Evolutionary conservation across 92 coral and sea anemone species (phyloP).

Genomic region (Isaurus tuberculatus): DNA sequence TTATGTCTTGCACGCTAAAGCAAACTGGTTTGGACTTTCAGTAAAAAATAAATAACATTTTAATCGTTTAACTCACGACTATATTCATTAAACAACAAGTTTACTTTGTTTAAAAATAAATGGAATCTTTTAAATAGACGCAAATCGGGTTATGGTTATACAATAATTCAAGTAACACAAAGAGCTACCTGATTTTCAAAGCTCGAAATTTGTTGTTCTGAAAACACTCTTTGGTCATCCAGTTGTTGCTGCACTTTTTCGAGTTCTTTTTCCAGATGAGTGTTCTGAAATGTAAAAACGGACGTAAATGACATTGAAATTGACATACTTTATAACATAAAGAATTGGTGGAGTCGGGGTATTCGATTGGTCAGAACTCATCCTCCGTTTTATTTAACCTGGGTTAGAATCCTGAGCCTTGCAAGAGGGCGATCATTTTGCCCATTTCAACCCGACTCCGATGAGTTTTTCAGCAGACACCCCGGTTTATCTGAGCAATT

Average conservation of each 20-base stretch:
- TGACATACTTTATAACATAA: too few species aligned
- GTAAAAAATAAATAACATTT: neutral
- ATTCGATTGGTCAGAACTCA: too few species aligned
- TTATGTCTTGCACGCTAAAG: neutral
- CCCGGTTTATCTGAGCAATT: too few species aligned
- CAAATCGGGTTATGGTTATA: neutral
- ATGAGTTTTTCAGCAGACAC: too few species aligned
- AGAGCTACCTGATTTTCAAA: conserved; percentile 76
- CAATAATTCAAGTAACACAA: neutral
- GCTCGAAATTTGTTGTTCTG: conserved; percentile 73
- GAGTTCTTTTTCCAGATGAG: conserved; percentile 84
- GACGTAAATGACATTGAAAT: neutral
- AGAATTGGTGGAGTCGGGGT: too few species aligned
- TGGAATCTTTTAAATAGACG: neutral
- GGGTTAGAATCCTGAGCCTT: too few species aligned
- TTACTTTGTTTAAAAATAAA: neutral
- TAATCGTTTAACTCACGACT: neutral
- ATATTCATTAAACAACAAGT: neutral
- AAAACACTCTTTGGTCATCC: conserved; percentile 72
- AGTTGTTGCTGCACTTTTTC: conserved; percentile 70
- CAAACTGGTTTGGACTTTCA: neutral
- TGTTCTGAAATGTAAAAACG: conserved; percentile 62
- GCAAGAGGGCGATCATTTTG: too few species aligned
- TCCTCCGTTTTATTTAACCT: too few species aligned
- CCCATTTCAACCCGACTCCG: too few species aligned